Base-by-base conservation (phyloP, 2,797 vertebrate genomes). In the Myripristis jacobus region DNA sequence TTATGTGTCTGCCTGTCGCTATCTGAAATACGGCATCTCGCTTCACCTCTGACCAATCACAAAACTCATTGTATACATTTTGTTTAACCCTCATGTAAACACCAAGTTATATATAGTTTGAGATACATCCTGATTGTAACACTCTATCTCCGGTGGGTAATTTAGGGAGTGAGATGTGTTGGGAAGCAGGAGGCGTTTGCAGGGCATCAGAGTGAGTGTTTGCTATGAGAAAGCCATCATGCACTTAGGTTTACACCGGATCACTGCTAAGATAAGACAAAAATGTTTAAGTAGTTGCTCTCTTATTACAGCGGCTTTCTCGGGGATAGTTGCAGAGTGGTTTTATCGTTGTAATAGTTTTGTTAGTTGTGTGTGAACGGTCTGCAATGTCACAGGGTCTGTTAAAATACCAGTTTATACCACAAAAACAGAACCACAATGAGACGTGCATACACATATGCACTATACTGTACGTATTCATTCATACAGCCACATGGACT, bases 1-100 rank as follows among this genome's bases (percentile, higher is more conserved):
- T 77, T 27, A 73, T 77, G 69, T 53, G 71, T 74, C 76, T 65
- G 79, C 25, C 64, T 61, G 70, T 75, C 54, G 0, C 24, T 12
- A 3, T 63, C 34, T 77, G 60, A 85, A 58, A 67, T 44, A 79
- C 4, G 13, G 43, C 57, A 25, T 77, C 29, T 19, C 41, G 0
- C 0, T 48, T 43, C 16, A 38, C 61, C n/a, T 54, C 25, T 25
- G 55, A 34, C 64, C 31, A 36, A 21, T 62, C 56, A 24, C 22
- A 13, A 44, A 51, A 41, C 71, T 73, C 63, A 51, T 44, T 66
- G 63, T 53, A 15, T n/a, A 3, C 13, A 24, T 44, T 69, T 73
- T 75, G 72, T 85, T 75, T 70, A 73, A 64, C 12, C 18, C 2
- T 1, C 31, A 21, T 54, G 50, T 71, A 58, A 80, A 76, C 15